Evolutionary conservation across 2,113 vertebrate species (phyloP).

Genomic region (Dascyllus trimaculatus): DNA sequence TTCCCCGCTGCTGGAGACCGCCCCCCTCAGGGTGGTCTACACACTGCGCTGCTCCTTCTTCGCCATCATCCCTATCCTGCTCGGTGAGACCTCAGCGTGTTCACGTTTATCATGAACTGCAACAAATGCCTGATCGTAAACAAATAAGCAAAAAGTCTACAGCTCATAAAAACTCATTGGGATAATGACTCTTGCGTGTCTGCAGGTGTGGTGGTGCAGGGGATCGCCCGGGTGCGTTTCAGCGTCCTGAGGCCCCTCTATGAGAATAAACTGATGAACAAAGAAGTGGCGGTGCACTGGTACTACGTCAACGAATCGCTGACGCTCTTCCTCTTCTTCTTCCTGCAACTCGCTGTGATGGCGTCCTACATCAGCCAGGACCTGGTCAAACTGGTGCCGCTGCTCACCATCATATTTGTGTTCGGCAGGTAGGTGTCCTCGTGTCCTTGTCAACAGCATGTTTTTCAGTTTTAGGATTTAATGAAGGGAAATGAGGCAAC

Average conservation of each 20-base stretch:
- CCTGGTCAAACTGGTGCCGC: constrained; percentile 90
- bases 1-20: constrained; percentile 83
- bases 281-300: constrained; percentile 84
- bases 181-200: background rate
- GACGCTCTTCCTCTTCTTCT: constrained; percentile 91
- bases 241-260: constrained; percentile 81
- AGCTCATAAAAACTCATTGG: background rate
- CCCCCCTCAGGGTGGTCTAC: constrained; percentile 90
- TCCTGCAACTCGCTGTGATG: constrained; percentile 91
- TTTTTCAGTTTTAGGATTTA: too few relatives aligned
- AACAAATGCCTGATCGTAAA: background rate
- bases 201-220: constrained; percentile 88
- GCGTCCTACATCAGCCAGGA: constrained; percentile 91
- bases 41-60: constrained; percentile 92
- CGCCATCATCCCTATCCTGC: constrained; percentile 89
- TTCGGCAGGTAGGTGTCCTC: constrained; percentile 86
- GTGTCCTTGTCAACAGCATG: too few relatives aligned
- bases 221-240: constrained; percentile 86
- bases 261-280: constrained; percentile 76
- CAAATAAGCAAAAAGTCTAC: too few relatives aligned
- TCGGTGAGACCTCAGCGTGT: constrained; percentile 86
- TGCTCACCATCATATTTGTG: constrained; percentile 91
- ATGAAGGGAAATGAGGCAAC: too few relatives aligned
- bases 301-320: constrained; percentile 88
- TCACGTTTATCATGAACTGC: background rate